Conservation (phyloP, 2,888 invertebrate genomes). For the Cremastinae sp. region DNA sequence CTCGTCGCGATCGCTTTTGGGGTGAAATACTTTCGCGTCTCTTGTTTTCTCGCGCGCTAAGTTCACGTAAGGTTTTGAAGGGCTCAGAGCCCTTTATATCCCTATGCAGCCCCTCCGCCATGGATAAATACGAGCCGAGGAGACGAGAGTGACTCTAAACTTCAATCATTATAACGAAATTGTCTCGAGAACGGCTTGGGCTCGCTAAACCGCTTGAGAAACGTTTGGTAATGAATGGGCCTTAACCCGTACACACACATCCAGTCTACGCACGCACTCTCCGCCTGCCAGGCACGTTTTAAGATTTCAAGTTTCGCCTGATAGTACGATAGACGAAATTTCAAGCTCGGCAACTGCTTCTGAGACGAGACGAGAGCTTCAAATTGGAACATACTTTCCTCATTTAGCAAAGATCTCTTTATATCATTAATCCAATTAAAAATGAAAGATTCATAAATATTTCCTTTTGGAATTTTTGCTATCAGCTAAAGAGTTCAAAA, state of each 20-base stretch:
- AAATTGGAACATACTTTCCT: not conserved
- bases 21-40: not conserved
- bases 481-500: too few relatives aligned
- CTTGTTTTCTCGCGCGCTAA: not conserved
- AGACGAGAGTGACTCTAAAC: conserved; percentile 65
- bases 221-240: conserved; percentile 54
- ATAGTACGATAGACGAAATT: conserved; percentile 1
- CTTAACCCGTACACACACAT: conserved; percentile 15
- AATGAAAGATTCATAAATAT: too few relatives aligned
- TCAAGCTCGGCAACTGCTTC: not conserved
- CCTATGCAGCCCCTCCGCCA: not conserved
- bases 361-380: not conserved
- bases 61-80: conserved; percentile 20
- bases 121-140: conserved; percentile 24
- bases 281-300: not conserved
- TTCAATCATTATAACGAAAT: conserved; percentile 75
- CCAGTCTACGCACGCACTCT: too few relatives aligned
- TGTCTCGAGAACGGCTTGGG: conserved; percentile 61
- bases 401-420: not conserved
- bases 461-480: too few relatives aligned
- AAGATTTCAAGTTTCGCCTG: conserved; percentile 33
- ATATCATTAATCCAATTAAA: too few relatives aligned
- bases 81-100: conserved; percentile 10
- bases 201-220: conserved; percentile 47
- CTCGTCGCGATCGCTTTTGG: conserved; percentile 24